Evolutionary conservation across 2,888 invertebrate genomes (phyloP).

Genomic region (Augochlorella aurata): DNA sequence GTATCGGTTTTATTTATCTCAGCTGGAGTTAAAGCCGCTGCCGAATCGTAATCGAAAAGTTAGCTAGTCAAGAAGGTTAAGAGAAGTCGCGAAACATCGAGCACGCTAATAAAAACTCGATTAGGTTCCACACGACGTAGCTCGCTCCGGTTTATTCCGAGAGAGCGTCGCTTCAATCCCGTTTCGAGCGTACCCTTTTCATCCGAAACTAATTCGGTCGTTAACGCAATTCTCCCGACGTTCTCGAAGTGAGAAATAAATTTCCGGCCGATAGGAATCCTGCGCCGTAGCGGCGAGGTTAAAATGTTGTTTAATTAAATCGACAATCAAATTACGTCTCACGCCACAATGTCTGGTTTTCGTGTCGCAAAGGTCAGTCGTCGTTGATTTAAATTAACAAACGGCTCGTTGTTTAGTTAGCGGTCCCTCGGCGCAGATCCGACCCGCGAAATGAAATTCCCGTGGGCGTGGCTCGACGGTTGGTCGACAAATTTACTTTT

Average conservation of each 20-base stretch:
- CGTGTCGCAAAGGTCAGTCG: background rate
- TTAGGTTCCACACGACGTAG: too few relatives aligned
- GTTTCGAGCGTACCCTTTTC: background rate
- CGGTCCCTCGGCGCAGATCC: background rate
- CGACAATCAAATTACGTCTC: background rate
- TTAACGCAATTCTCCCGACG: slow-evolving; percentile 3
- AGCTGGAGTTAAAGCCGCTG: too few relatives aligned
- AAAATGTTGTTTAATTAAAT: slow-evolving; percentile 22
- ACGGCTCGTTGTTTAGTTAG: background rate
- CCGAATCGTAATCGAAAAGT: too few relatives aligned
- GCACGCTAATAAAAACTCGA: too few relatives aligned
- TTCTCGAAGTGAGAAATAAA: slow-evolving; percentile 3
- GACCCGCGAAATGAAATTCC: background rate
- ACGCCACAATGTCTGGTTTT: background rate
- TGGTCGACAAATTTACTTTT: slow-evolving; percentile 18
- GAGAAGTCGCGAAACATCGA: too few relatives aligned
- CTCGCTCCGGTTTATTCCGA: too few relatives aligned
- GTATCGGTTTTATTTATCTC: too few relatives aligned
- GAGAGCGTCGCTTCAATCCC: too few relatives aligned
- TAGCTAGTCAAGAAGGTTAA: too few relatives aligned
- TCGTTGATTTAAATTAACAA: slow-evolving; percentile 4
- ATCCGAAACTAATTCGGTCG: background rate
- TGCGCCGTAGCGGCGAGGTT: background rate
- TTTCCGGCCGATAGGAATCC: background rate
- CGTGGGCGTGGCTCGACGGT: background rate